Percentiles rank a stretch among this genome's conserved stretches.
Conservation (phyloP, 2,888 invertebrate genomes). For the Drosophila mimica region DNA sequence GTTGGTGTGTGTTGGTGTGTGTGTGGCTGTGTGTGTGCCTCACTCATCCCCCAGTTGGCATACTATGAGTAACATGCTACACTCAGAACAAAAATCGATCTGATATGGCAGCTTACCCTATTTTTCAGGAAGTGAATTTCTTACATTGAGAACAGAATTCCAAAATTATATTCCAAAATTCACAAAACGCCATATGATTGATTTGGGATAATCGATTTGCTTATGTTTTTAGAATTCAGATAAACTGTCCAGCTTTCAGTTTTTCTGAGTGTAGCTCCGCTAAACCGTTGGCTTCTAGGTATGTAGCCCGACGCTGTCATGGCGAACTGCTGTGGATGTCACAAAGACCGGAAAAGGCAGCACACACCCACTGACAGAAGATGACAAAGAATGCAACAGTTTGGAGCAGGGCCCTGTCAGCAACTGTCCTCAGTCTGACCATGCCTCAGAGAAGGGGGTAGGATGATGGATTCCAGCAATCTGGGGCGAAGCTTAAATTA, state of each 20-base stretch:
- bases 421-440: constrained; percentile 55
- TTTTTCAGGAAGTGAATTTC: neutral
- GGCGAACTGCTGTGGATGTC: constrained; percentile 74
- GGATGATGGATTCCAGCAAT: constrained; percentile 5
- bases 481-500: neutral
- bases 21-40: constrained; percentile 16
- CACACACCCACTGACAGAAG: constrained; percentile 19
- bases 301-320: constrained; percentile 38
- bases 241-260: neutral
- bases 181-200: neutral
- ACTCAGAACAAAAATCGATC: neutral
- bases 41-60: constrained; percentile 45
- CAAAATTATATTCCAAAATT: neutral
- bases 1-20: neutral
- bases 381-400: constrained; percentile 70
- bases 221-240: neutral
- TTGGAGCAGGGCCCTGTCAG: constrained; percentile 53
- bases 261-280: neutral
- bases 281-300: neutral
- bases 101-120: neutral
- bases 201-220: neutral
- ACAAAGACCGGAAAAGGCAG: constrained; percentile 72
- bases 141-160: neutral
- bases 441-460: constrained; percentile 7
- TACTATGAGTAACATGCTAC: constrained; percentile 62